Evolutionary conservation across 2,888 invertebrate genomes (phyloP), one percentile per base, ranked within the genome.

Genomic region (Acanthosepion pharaonis): DNA sequence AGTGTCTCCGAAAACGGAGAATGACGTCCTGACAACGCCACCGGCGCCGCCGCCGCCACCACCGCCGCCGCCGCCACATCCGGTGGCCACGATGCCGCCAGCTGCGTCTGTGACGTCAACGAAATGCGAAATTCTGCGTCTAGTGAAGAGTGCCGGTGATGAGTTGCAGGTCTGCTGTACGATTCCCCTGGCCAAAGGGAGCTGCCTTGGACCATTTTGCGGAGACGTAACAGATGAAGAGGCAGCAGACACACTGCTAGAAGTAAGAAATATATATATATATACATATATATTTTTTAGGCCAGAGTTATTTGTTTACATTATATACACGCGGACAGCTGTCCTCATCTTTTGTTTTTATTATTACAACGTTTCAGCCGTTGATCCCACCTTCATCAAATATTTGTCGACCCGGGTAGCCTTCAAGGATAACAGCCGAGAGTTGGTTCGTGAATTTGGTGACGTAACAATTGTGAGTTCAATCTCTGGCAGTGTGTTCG

Each of bases 91-190:
- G 25, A 23, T 48, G 48, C 49, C 48, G 8, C 49, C 92, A 8
- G 49, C 51, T 9, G 51, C 53, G 51, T 51, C 93, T 25, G 51
- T 53, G 51, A 49, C 93, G 18, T 93, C 93, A 53, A 49, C 93
- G 53, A 93, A 93, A 28, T 93, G 93, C 53, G 93, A 93, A 93
- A 93, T 93, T 33, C 93, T 93, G 18, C 93, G 93, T 18, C 93
- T 93, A 1, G 93, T 93, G 6, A 93, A 93, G 48, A 53, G 93
- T 28, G 93, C 53, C 18, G 51, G 28, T 18, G 93, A 93, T 93
- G 93, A 93, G 11, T 53, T 93, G 25, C 93, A 93, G 53, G 93
- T 93, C 28, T 93, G 93, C 28, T 93, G 93, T n/a, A 93, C 93
- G 51, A 93, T 93, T 53, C 93, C 93, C 18, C 53, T 93, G 49